phyloP scores from a whole-genome alignment of 2,113 vertebrate genomes.

The Crocuta crocuta region DNA sequence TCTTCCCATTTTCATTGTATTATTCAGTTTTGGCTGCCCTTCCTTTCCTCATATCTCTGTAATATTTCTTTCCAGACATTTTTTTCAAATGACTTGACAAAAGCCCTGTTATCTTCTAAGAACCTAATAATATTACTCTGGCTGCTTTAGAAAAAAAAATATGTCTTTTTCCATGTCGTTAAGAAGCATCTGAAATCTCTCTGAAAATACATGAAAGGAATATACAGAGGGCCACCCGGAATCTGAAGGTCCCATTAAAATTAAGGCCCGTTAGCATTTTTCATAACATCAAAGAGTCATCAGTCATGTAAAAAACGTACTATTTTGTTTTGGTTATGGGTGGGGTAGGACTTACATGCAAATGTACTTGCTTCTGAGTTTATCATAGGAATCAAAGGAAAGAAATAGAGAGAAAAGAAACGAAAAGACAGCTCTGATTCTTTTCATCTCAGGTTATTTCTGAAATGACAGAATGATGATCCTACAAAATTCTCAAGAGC shows the following conservation, averaged over 20 bases:
- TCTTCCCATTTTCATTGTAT: background rate
- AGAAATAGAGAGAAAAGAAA: background rate
- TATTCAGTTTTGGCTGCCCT: background rate
- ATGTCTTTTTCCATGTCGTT: slow-evolving; percentile 45
- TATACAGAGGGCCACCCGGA: background rate
- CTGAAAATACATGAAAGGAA: slow-evolving; percentile 37
- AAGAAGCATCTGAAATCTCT: slow-evolving; percentile 43
- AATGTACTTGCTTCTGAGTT: slow-evolving; percentile 46
- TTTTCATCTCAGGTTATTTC: slow-evolving; percentile 38
- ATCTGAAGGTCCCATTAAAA: background rate
- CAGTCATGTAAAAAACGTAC: slow-evolving; percentile 28
- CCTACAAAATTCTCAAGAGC: background rate
- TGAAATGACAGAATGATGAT: slow-evolving; percentile 39
- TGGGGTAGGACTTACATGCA: slow-evolving; percentile 23
- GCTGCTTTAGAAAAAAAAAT: slow-evolving; percentile 55
- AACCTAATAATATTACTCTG: slow-evolving; percentile 17
- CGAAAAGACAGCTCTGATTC: background rate
- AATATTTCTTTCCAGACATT: slow-evolving; percentile 19
- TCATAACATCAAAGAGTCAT: slow-evolving; percentile 51
- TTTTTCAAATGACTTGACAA: slow-evolving; percentile 54
- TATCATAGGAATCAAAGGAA: slow-evolving; percentile 44
- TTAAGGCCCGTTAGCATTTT: slow-evolving; percentile 38
- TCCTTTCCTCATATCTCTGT: background rate
- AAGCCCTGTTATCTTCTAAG: slow-evolving; percentile 42
- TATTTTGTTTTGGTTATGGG: slow-evolving; percentile 35